Base-by-base conservation (phyloP, 1,140 invertebrate species). In the Drosophila lini region DNA sequence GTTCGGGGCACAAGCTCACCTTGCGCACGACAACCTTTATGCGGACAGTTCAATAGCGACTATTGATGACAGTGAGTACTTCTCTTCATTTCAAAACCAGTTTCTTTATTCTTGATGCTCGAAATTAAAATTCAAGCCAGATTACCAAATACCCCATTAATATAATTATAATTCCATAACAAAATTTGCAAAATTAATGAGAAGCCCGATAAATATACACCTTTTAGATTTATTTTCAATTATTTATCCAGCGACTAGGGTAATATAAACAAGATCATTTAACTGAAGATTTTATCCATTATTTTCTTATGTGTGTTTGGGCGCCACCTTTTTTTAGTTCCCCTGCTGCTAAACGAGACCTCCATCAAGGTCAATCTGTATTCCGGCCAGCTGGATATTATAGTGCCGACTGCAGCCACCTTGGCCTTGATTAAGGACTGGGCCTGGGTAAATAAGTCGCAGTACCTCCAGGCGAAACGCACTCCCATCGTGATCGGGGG, bases 391-490 rank as follows among this genome's bases (percentile, higher is more conserved):
- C 88, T 95, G 56, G 96, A 97, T 96, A 3, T 95, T 96, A 79
- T 95, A 95, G 60, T 76, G 2, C 94, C 96, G 56, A 95, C 95
- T 4, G 92, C 94, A 56, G 95, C 95, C 94, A 93, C 92, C 38
- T 74, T 95, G 38, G 82, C 93, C 13, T 97, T 96, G 96, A 94
- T 97, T 6, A 94, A 96, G 61, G 93, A 94, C 11, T 92, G 97
- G 63, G 91, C 94, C 19, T 97, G 95, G 95, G 85, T 77, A 15
- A 93, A 93, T 44, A 93, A 94, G 25, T 28, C 25, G 25, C 25
- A 90, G 0, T 97, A 95, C 92, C 84, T 91, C 6, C 86, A 80
- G 3, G 92, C 95, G 0, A 56, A 78, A 0, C 93, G 95, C 10
- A 52, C 63, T 0, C 93, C 94, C 1, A 92, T 96, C 19, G 91